phyloP scores from a whole-genome alignment of 2,113 vertebrate genomes.

The Oriolus oriolus region DNA sequence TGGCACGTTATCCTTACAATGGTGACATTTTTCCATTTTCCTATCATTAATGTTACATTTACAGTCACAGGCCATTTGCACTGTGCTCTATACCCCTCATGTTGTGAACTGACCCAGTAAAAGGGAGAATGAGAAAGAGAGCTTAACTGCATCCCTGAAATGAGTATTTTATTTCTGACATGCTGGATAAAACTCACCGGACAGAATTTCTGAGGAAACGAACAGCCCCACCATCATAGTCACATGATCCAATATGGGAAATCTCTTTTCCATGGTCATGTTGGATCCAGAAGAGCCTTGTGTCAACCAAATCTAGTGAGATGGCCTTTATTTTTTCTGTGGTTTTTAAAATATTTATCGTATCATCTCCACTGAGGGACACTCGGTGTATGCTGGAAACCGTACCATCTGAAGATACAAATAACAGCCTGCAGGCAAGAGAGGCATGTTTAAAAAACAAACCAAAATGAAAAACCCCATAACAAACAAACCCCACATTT shows the following conservation, averaged over 20 bases:
- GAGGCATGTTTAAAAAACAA: neutral
- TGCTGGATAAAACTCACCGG: conserved; percentile 69
- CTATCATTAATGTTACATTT: neutral
- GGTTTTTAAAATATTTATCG: conserved; percentile 70
- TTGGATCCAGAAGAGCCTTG: conserved; percentile 85
- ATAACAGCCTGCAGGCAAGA: conserved; percentile 78
- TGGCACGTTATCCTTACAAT: neutral
- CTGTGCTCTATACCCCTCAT: neutral
- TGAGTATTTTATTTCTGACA: neutral
- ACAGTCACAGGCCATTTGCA: neutral
- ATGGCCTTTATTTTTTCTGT: conserved; percentile 68
- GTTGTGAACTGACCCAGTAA: neutral
- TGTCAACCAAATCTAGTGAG: conserved; percentile 73
- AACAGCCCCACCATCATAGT: conserved; percentile 79
- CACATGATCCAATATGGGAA: conserved; percentile 75
- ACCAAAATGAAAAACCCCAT: fast-evolving
- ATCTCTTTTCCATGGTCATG: conserved; percentile 48
- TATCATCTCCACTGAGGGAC: conserved; percentile 51
- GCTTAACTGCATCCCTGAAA: neutral
- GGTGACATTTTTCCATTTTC: neutral
- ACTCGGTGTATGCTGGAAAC: conserved; percentile 75
- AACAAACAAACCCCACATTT: neutral
- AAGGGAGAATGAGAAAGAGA: neutral
- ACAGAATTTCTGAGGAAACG: conserved; percentile 64
- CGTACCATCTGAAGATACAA: conserved; percentile 82